A percentile compares a stretch with the other conserved stretches of the same genome.
Evolutionary conservation across 1,140 invertebrate genomes (phyloP).

Genomic region (Sipha flava): DNA sequence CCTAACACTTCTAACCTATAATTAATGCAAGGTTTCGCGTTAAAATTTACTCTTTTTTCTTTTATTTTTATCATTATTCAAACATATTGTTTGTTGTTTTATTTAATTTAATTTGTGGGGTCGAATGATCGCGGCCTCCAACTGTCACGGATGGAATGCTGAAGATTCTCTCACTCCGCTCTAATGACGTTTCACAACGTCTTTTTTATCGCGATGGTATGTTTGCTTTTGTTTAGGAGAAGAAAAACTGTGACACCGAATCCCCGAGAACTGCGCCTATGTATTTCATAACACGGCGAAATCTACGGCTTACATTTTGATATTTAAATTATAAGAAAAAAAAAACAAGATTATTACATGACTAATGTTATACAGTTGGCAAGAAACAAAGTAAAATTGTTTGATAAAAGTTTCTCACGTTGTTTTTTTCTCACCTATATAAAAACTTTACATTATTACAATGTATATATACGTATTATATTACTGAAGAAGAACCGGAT

Average conservation of each 20-base stretch:
- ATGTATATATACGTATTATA: too few species aligned
- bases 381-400: slow-evolving; percentile 15
- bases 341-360: slow-evolving; percentile 1
- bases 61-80: background rate
- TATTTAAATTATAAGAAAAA: slow-evolving; percentile 11
- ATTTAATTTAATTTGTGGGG: background rate
- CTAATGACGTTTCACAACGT: slow-evolving; percentile 29
- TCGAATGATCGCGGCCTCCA: background rate
- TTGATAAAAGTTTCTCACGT: slow-evolving; percentile 20
- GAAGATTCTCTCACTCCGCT: slow-evolving; percentile 17
- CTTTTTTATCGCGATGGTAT: background rate
- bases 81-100: background rate
- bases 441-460: background rate
- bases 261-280: background rate
- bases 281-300: slow-evolving; percentile 17
- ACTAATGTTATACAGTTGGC: background rate
- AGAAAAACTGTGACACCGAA: slow-evolving; percentile 23
- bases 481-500: background rate
- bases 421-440: slow-evolving; percentile 10
- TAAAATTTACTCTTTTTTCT: background rate
- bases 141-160: background rate
- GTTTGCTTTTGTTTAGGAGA: slow-evolving; percentile 17
- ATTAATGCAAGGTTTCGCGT: background rate
- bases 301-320: background rate
- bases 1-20: background rate